A percentile compares a stretch with the other conserved stretches of the same genome.
phyloP scores from a whole-genome alignment of 2,888 invertebrate species.

The Onthophagus sagittarius region DNA sequence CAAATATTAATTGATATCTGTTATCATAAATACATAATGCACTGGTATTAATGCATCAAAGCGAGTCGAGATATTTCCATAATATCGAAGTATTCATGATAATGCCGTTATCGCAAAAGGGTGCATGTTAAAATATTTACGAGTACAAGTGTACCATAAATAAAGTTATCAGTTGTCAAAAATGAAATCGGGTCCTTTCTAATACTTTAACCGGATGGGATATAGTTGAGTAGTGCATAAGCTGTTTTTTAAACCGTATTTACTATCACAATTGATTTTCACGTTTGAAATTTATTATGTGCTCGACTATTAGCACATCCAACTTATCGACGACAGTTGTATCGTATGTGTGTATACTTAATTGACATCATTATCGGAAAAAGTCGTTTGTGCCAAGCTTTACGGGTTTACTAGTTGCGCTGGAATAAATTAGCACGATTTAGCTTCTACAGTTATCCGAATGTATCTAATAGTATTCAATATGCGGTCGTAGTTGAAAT shows the following conservation, averaged over 20 bases:
- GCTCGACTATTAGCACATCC: background rate
- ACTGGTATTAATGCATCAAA: too few species aligned
- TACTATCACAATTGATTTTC: background rate
- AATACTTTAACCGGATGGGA: background rate
- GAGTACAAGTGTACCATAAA: background rate
- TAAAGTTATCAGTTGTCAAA: background rate
- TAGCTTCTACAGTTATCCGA: background rate
- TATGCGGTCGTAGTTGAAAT: background rate
- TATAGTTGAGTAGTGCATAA: background rate
- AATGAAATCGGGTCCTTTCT: background rate
- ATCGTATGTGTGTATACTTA: background rate
- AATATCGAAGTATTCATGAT: background rate
- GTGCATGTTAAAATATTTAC: background rate
- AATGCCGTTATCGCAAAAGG: background rate
- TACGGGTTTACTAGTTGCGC: background rate
- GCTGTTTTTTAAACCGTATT: background rate
- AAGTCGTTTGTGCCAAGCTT: background rate
- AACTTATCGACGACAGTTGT: background rate
- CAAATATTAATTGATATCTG: too few species aligned
- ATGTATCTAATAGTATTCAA: background rate
- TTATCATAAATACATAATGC: too few species aligned
- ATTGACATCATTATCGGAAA: background rate
- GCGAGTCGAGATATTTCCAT: too few species aligned
- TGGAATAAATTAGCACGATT: background rate
- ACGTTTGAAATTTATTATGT: background rate